phyloP scores from a whole-genome alignment of 2,113 vertebrate species.

The Ranitomeya imitator region DNA sequence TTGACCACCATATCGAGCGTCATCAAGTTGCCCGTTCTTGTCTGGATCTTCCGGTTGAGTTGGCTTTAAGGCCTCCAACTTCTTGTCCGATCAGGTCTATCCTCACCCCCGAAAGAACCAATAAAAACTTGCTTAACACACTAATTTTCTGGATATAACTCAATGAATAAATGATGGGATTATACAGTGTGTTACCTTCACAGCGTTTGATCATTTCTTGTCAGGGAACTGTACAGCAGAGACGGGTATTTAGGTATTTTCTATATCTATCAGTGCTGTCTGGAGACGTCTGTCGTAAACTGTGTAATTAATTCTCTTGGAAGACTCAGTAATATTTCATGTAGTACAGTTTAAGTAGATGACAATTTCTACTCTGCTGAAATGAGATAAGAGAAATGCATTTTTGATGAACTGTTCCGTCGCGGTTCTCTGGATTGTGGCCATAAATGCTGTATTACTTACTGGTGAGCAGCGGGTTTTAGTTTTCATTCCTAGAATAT shows the following conservation, averaged over 20 bases:
- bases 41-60: not conserved
- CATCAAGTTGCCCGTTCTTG: not conserved
- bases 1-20: not conserved
- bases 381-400: not conserved
- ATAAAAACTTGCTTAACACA: not conserved
- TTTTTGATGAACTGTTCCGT: not conserved
- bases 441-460: not conserved
- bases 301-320: not conserved
- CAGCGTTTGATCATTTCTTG: not conserved
- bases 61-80: not conserved
- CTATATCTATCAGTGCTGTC: not conserved
- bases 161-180: not conserved
- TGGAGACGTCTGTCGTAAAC: not conserved
- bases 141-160: not conserved
- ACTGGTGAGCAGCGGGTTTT: not conserved
- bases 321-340: not conserved
- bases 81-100: not conserved
- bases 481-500: not conserved
- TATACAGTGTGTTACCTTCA: not conserved
- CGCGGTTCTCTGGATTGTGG: not conserved
- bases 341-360: not conserved
- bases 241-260: not conserved
- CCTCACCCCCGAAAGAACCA: not conserved
- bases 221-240: not conserved
- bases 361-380: not conserved